Percentiles rank a stretch among this genome's conserved stretches.
These are phyloP conservation scores for Platycheirus rosarum DNA, from an alignment of 2,888 invertebrate species.

Conservation along the genomic window DNA sequence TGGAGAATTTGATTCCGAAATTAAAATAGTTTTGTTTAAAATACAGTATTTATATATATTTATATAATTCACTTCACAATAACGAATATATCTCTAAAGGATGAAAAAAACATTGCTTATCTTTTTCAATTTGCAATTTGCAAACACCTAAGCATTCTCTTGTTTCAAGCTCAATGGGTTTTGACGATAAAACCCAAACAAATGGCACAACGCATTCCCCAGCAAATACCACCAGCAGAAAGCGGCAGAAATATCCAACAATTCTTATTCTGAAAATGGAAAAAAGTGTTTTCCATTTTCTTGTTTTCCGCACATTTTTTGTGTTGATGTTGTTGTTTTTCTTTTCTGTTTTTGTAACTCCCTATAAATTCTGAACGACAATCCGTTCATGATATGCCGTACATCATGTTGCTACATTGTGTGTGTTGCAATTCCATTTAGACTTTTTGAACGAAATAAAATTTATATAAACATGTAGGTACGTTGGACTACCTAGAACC, in stretches of 20 bases:
- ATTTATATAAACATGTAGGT: background rate
- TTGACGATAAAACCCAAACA: constrained; percentile 64
- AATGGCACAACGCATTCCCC: constrained; percentile 48
- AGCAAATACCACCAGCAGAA: constrained; percentile 19
- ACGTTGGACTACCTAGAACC: constrained; percentile 9
- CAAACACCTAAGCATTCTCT: constrained; percentile 54
- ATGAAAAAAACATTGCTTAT: constrained; percentile 48
- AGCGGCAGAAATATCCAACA: constrained; percentile 46
- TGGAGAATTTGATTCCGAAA: no score
- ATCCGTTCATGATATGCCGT: constrained; percentile 60
- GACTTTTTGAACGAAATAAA: constrained; percentile 59
- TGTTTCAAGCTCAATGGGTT: constrained; percentile 71
- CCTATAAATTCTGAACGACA: constrained; percentile 63
- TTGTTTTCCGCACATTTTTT: background rate
- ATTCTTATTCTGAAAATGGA: constrained; percentile 11
- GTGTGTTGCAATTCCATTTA: constrained; percentile 60
- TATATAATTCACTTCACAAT: no score
- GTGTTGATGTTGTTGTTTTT: background rate
- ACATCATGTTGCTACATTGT: constrained; percentile 65
- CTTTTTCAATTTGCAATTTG: constrained; percentile 53
- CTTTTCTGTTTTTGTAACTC: no score
- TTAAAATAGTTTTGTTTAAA: no score
- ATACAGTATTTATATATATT: no score
- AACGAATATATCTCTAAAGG: background rate
- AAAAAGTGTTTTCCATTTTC: constrained; percentile 18